phyloP scores from a whole-genome alignment of 2,888 invertebrate species.

The Folsomia manolachei region DNA sequence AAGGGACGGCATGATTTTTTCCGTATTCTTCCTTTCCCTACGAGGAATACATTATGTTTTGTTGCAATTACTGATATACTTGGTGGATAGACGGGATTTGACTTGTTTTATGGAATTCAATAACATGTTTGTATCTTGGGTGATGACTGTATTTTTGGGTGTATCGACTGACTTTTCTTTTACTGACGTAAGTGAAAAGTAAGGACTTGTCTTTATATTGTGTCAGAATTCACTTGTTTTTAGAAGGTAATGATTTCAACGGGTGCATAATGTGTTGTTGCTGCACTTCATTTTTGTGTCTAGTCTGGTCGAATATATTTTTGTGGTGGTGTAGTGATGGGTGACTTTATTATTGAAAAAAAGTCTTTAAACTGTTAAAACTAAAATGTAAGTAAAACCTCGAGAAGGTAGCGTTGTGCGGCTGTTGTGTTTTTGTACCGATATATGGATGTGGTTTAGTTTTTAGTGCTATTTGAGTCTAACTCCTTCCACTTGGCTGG shows the following conservation, averaged over 20 bases:
- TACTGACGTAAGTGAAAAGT: no score
- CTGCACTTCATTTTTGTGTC: not conserved
- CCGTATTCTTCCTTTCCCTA: not conserved
- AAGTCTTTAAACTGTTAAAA: not conserved
- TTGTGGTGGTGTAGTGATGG: not conserved
- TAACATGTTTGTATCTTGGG: no score
- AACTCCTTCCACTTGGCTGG: constrained; percentile 23
- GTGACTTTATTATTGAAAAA: not conserved
- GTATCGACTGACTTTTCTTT: no score
- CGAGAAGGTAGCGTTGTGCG: not conserved
- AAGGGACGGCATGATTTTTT: not conserved
- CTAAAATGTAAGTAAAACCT: no score
- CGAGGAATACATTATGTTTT: not conserved
- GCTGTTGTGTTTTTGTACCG: no score
- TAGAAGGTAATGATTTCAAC: not conserved
- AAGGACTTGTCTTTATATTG: no score
- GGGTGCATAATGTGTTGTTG: not conserved
- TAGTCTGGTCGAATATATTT: not conserved
- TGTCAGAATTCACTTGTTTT: not conserved
- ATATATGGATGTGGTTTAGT: constrained; percentile 31
- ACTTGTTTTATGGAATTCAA: no score
- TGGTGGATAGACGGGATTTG: no score
- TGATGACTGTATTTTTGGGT: no score
- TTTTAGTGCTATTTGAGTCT: constrained; percentile 25
- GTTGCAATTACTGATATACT: no score